Conservation (phyloP, 2,888 invertebrate genomes). For the Fabriciana adippe region DNA sequence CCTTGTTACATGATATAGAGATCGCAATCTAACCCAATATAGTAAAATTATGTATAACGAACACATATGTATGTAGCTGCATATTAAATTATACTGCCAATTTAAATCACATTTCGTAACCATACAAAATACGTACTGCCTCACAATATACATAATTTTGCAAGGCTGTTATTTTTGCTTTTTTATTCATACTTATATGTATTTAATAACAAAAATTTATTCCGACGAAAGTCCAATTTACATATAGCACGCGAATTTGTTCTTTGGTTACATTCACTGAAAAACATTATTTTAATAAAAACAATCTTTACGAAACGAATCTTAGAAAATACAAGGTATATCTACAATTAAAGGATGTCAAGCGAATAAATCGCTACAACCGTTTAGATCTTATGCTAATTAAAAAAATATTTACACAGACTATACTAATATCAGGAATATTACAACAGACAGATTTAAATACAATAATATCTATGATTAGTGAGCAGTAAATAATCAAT, state of each 20-base stretch:
- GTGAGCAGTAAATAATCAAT: conserved; percentile 31
- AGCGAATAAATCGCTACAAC: conserved; percentile 31
- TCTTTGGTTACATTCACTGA: conserved; percentile 63
- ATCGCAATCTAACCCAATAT: neutral
- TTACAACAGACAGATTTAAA: conserved; percentile 32
- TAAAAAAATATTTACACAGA: conserved; percentile 37
- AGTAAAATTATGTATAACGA: neutral
- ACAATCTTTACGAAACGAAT: conserved; percentile 20
- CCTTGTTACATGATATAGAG: conserved; percentile 16
- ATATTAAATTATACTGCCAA: neutral
- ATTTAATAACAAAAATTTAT: conserved; percentile 28
- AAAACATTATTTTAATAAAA: conserved; percentile 43
- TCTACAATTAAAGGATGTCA: conserved; percentile 19
- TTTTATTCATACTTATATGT: neutral
- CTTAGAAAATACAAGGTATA: conserved; percentile 19
- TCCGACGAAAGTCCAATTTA: conserved; percentile 39
- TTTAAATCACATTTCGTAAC: neutral
- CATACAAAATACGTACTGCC: neutral
- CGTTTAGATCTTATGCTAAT: conserved; percentile 25
- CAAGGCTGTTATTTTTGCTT: conserved; percentile 21
- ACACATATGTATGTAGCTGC: conserved; percentile 1
- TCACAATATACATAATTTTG: conserved; percentile 8
- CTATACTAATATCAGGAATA: conserved; percentile 29
- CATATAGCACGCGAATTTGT: conserved; percentile 52
- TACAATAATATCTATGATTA: conserved; percentile 26